Percentiles rank a stretch among this genome's conserved stretches.
These are phyloP conservation scores for Polydrusus pterygomalis DNA, from an alignment of 2,888 invertebrate species.

Conservation along the genomic window DNA sequence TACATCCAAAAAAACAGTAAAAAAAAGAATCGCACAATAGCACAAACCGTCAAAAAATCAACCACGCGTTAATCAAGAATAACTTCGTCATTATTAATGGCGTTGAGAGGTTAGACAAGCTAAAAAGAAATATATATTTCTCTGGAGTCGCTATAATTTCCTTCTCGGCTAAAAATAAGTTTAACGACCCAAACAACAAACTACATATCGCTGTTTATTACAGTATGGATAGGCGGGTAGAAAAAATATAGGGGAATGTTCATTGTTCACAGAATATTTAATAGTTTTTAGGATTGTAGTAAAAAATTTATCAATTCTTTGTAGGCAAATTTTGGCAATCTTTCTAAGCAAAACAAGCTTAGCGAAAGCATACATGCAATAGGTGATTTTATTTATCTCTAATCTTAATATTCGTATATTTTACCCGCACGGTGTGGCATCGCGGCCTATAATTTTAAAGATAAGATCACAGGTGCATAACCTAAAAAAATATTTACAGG, in stretches of 20 bases:
- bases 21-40: conserved; percentile 20
- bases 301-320: conserved; percentile 9
- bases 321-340: conserved; percentile 23
- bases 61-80: background rate
- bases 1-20: conserved; percentile 39
- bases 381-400: background rate
- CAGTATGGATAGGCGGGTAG: background rate
- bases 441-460: conserved; percentile 16
- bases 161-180: background rate
- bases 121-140: background rate
- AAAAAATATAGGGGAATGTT: conserved; percentile 40
- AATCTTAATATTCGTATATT: background rate
- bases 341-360: conserved; percentile 9
- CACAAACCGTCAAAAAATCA: background rate
- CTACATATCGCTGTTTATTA: background rate
- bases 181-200: background rate
- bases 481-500: conserved; percentile 22
- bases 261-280: conserved; percentile 19
- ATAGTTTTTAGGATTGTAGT: background rate
- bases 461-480: conserved; percentile 28
- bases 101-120: background rate
- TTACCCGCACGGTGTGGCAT: background rate
- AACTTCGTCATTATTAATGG: background rate
- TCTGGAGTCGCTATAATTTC: background rate
- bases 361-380: conserved; percentile 22